phyloP scores from a whole-genome alignment of 37 sponge, comb jelly and placozoan genomes.

The Crambe crambe region DNA sequence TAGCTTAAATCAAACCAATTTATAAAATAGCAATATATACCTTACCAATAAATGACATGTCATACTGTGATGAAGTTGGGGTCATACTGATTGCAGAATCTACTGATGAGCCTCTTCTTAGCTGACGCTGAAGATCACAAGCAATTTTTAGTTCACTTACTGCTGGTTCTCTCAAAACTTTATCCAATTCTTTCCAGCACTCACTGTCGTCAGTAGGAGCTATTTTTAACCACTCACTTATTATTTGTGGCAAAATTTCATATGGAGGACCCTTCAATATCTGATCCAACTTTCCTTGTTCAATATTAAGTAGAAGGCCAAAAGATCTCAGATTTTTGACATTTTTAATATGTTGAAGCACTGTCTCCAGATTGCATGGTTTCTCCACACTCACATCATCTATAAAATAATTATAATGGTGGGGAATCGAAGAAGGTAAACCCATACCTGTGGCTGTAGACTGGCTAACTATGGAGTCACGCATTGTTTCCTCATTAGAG shows the following conservation, averaged over 20 bases:
- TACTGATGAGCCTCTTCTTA: background rate
- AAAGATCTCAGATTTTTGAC: background rate
- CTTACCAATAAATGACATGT: background rate
- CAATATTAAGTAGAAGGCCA: background rate
- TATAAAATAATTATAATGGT: too few species aligned
- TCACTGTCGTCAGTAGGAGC: background rate
- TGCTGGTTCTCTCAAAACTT: background rate
- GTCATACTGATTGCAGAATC: background rate
- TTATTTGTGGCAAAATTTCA: background rate
- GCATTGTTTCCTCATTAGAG: too few species aligned
- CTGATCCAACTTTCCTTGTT: background rate
- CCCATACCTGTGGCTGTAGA: too few species aligned
- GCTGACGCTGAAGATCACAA: background rate
- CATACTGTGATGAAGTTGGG: background rate
- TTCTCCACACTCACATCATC: too few species aligned
- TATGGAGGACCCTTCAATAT: background rate
- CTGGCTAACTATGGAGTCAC: too few species aligned
- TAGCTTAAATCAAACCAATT: background rate
- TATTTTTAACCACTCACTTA: background rate
- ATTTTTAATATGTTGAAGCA: background rate
- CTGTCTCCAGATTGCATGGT: too few species aligned
- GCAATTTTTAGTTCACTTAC: background rate
- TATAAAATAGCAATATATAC: too few species aligned
- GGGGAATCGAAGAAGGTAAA: too few species aligned
- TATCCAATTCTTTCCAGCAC: background rate